Evolutionary conservation across 2,888 invertebrate genomes (phyloP).

Genomic region (Acanthococcus lagerstroemiae): DNA sequence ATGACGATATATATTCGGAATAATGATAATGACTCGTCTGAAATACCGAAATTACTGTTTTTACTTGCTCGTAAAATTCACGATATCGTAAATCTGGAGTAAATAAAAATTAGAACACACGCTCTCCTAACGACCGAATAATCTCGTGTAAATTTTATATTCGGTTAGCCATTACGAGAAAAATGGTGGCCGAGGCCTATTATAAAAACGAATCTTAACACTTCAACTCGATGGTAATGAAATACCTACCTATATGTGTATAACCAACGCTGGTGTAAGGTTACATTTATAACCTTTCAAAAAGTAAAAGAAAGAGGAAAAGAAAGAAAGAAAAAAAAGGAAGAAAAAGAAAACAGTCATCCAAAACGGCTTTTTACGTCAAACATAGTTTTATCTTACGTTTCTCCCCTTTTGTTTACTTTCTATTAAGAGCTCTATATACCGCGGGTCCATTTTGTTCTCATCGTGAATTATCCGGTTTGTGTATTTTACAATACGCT

Average conservation of each 20-base stretch:
- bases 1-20: no score
- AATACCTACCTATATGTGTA: background rate
- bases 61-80: no score
- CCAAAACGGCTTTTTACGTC: constrained; percentile 24
- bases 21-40: no score
- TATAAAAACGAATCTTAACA: background rate
- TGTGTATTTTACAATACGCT: constrained; percentile 29
- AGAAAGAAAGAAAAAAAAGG: background rate
- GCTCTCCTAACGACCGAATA: background rate
- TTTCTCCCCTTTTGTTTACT: constrained; percentile 26
- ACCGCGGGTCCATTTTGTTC: constrained; percentile 23
- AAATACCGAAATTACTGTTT: no score
- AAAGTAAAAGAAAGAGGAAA: background rate
- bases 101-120: background rate
- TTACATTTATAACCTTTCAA: background rate
- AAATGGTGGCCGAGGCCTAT: background rate
- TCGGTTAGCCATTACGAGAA: background rate
- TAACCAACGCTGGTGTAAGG: background rate
- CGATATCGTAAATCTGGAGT: no score
- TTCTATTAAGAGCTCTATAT: constrained; percentile 24
- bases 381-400: constrained; percentile 30
- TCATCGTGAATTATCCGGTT: constrained; percentile 30
- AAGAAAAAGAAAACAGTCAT: constrained; percentile 21
- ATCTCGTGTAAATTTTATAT: background rate
- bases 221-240: background rate